Conservation (phyloP, 2,888 invertebrate genomes). For the Oxystoma pomonae region DNA sequence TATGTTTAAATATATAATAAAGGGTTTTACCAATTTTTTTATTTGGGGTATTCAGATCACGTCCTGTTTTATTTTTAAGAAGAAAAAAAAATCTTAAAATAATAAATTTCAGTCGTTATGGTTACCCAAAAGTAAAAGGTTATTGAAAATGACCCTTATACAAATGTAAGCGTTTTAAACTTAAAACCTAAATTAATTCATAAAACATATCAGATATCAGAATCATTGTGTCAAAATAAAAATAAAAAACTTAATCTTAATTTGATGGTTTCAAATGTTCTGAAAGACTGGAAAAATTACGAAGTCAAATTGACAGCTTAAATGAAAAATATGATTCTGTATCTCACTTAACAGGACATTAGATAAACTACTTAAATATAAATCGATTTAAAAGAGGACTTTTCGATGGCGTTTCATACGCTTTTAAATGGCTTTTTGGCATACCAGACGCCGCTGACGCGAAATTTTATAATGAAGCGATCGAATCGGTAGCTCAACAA, state of each 20-base stretch:
- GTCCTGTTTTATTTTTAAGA: no score
- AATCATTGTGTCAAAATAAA: neutral
- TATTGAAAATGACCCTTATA: no score
- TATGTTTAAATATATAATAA: no score
- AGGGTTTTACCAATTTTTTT: no score
- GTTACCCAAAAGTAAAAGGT: no score
- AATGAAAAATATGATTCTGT: neutral
- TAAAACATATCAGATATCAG: neutral
- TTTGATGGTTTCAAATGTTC: neutral
- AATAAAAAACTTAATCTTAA: neutral
- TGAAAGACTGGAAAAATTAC: neutral
- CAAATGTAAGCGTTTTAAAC: neutral
- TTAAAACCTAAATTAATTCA: neutral
- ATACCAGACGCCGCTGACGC: constrained; percentile 22
- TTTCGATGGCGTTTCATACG: constrained; percentile 14
- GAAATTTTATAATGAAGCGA: constrained; percentile 17
- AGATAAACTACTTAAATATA: neutral
- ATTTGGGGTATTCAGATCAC: no score
- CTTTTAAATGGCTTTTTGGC: constrained; percentile 20
- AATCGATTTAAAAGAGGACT: neutral
- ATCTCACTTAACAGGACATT: neutral
- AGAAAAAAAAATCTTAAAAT: no score
- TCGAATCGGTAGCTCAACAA: constrained; percentile 14
- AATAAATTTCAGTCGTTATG: no score
- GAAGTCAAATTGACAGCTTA: neutral